A percentile compares a stretch with the other conserved stretches of the same genome.
Evolutionary conservation across 2,797 vertebrate genomes (phyloP).

Genomic region (Ispidina picta): DNA sequence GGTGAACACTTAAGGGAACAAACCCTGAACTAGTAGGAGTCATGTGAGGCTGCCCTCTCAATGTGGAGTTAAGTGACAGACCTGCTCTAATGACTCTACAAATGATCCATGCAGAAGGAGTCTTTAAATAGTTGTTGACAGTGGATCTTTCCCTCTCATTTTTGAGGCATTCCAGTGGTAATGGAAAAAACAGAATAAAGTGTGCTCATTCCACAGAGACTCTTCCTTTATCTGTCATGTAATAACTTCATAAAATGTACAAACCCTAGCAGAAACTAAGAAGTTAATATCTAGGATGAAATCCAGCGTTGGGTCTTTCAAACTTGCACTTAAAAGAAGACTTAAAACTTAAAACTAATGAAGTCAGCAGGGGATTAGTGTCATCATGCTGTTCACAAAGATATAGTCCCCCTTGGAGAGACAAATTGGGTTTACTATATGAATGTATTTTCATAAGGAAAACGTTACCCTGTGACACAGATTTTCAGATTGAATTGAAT

Average conservation of each 20-base stretch:
- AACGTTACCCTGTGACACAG: neutral
- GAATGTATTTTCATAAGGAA: neutral
- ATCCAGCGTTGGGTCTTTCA: neutral
- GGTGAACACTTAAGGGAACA: neutral
- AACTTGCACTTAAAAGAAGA: neutral
- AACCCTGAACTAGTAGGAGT: neutral
- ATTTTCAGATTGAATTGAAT: neutral
- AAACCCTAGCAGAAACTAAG: neutral
- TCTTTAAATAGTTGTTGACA: conserved; percentile 3
- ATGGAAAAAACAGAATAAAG: conserved; percentile 15
- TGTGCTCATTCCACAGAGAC: neutral
- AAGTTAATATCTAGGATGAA: neutral
- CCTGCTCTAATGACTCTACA: neutral
- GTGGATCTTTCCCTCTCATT: conserved; percentile 12
- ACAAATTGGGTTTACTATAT: neutral
- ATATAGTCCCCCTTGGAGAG: neutral
- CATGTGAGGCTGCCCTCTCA: neutral
- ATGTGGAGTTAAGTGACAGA: neutral
- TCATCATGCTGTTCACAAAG: neutral
- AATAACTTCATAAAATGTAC: neutral
- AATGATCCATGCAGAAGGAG: conserved; percentile 13
- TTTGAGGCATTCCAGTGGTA: conserved; percentile 10
- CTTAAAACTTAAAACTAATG: neutral
- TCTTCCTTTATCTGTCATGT: neutral
- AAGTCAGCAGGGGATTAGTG: neutral